phyloP scores from a whole-genome alignment of 2,113 vertebrate species.

The Strigops habroptila region DNA sequence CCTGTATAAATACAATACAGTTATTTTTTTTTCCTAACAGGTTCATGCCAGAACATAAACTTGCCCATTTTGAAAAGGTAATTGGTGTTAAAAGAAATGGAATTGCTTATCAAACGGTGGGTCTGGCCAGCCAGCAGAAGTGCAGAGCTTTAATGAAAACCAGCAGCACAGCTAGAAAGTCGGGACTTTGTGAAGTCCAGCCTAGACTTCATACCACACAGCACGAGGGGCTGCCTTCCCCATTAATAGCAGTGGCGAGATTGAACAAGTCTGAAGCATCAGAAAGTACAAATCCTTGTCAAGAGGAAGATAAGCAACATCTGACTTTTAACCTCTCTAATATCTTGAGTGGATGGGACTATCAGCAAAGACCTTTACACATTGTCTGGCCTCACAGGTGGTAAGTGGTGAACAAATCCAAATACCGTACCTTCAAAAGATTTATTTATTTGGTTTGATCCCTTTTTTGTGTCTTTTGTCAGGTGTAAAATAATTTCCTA shows the following conservation, averaged over 20 bases:
- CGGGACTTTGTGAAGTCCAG: slow-evolving; percentile 30
- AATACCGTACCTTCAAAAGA: not conserved
- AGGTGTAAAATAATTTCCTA: not conserved
- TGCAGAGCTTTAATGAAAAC: slow-evolving; percentile 26
- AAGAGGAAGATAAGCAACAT: slow-evolving; percentile 39
- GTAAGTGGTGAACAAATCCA: slow-evolving; percentile 74
- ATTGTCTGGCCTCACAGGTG: slow-evolving; percentile 88
- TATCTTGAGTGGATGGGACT: slow-evolving; percentile 18
- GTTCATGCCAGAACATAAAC: slow-evolving; percentile 83
- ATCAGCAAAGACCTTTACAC: slow-evolving; percentile 75
- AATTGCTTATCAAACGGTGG: not conserved
- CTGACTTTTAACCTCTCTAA: slow-evolving; percentile 40
- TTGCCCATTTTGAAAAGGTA: slow-evolving; percentile 43
- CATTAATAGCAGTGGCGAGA: not conserved
- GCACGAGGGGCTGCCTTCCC: slow-evolving; percentile 28
- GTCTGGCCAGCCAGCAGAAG: slow-evolving; percentile 23
- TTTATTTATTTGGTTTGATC: not conserved
- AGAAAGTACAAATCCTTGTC: slow-evolving; percentile 46
- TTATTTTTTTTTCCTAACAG: slow-evolving; percentile 57
- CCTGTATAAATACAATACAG: not conserved
- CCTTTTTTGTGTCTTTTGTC: not conserved
- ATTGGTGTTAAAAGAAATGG: slow-evolving; percentile 32
- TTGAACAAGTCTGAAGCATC: not conserved
- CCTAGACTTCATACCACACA: slow-evolving; percentile 14
- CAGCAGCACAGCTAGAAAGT: not conserved